Conservation (phyloP, 2,888 invertebrate genomes). For the Allacma fusca region DNA sequence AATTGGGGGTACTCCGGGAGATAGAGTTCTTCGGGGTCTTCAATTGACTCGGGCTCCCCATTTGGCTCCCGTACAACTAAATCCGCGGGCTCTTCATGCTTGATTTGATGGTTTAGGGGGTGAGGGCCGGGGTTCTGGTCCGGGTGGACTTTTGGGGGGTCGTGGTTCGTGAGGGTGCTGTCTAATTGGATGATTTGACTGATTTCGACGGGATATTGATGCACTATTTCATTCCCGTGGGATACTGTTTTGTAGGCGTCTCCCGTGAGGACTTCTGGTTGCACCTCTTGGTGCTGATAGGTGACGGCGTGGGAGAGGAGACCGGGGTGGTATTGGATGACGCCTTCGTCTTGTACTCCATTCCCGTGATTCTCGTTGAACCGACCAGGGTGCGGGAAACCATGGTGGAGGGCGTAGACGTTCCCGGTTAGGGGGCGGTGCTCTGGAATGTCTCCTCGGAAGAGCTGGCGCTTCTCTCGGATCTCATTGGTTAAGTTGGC, state of each 20-base stretch:
- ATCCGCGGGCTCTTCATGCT: neutral
- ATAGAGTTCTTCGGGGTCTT: neutral
- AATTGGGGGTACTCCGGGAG: too few relatives aligned
- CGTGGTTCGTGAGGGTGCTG: neutral
- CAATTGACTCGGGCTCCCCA: neutral
- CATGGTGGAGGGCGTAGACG: conserved; percentile 52
- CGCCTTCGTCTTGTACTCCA: too few relatives aligned
- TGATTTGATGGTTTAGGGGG: neutral
- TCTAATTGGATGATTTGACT: conserved; percentile 3
- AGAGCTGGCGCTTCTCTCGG: conserved; percentile 54
- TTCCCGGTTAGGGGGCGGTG: conserved; percentile 56
- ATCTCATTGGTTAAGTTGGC: too few relatives aligned
- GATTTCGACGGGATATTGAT: conserved; percentile 27
- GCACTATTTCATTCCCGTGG: conserved; percentile 18
- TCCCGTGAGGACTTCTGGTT: too few relatives aligned
- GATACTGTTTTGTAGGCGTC: too few relatives aligned
- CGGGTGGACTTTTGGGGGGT: too few relatives aligned
- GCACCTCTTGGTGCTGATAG: too few relatives aligned
- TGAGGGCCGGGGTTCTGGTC: neutral
- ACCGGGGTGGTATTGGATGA: too few relatives aligned
- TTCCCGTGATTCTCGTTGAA: conserved; percentile 19
- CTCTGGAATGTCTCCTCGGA: conserved; percentile 56
- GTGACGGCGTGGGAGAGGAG: too few relatives aligned
- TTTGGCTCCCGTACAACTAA: conserved; percentile 2
- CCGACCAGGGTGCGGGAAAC: conserved; percentile 55